Percentiles rank a stretch among this genome's conserved stretches.
Evolutionary conservation across 1,140 invertebrate genomes (phyloP).

Genomic region (Eumeta japonica): DNA sequence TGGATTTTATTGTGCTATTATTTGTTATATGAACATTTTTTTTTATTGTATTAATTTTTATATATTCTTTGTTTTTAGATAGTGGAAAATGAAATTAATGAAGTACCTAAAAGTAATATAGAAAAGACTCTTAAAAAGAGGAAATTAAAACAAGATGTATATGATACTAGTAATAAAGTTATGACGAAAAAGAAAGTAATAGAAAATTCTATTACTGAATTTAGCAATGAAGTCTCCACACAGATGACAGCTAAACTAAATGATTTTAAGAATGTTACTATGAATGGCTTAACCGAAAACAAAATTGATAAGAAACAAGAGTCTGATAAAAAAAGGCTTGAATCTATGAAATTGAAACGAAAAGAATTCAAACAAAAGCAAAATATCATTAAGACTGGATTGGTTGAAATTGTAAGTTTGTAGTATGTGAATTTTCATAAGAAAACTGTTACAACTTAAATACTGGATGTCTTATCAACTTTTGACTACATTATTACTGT

Average conservation of each 20-base stretch:
- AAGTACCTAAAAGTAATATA: conserved; percentile 17
- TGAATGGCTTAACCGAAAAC: no score
- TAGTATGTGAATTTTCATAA: no score
- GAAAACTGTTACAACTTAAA: neutral
- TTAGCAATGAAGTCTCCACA: no score
- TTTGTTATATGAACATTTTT: conserved; percentile 1
- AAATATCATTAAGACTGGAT: conserved; percentile 57
- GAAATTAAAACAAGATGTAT: conserved; percentile 21
- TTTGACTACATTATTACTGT: no score
- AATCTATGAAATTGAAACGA: conserved; percentile 59
- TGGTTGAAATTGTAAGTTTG: conserved; percentile 57
- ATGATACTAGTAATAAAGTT: no score
- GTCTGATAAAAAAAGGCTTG: conserved; percentile 60
- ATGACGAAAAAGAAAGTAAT: no score
- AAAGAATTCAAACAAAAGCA: conserved; percentile 59
- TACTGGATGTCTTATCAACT: no score
- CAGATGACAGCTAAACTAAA: no score
- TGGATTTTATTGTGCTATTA: conserved; percentile 2
- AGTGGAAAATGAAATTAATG: no score
- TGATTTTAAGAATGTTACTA: no score
- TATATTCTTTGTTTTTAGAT: no score
- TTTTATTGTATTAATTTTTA: conserved; percentile 3
- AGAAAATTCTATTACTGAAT: no score
- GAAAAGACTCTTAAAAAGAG: conserved; percentile 26
- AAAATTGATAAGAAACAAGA: conserved; percentile 37